Base-by-base conservation (phyloP, 2,797 vertebrate species). In the Lagocephalus sceleratus region DNA sequence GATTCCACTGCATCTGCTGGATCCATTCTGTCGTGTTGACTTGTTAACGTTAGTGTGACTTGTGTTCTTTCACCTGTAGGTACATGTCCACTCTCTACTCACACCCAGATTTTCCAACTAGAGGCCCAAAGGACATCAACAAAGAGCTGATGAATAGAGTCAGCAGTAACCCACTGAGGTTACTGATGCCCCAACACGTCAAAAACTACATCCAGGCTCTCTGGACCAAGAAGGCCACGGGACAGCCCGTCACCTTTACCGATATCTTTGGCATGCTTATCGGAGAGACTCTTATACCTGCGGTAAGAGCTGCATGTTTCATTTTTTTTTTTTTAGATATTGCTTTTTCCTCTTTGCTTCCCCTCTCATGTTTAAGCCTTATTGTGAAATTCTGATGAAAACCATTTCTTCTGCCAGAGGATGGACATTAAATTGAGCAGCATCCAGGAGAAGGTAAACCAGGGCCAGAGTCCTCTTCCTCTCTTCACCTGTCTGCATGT, bases 201-300 rank as follows among this genome's bases (percentile, higher is more conserved):
- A 95, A 93, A 62, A 93, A 93, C 83, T 99, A 99, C 20, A 88
- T 97, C 42, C 95, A 97, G 72, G 92, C 95, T 1, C 84, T 99
- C 50, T 99, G 96, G 96, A 93, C 87, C 73, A 99, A 99, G 81
- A 98, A 98, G 71, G 92, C 93, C 19, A 86, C 78, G 0, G 97
- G 95, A 1, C 97, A 99, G 64, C 96, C 97, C 0, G 97, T 99
- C 66, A 99, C 97, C n/a, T 99, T 99, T 76, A 94, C 97, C 0
- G 97, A 99, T 73, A 89, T 99, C 69, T 99, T 99, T 1, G 96
- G 96, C 51, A 98, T 99, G 97, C 87, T 99, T 44, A 99, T 99
- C 54, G 97, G 97, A 73, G 97, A 99, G 86, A 99, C 97, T 0
- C 93, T 99, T 5, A 91, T 99, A 75, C 93, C 92, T 3, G 82